These are phyloP conservation scores for Melieria picta DNA, from an alignment of 2,888 invertebrate species.

Conservation along the genomic window DNA sequence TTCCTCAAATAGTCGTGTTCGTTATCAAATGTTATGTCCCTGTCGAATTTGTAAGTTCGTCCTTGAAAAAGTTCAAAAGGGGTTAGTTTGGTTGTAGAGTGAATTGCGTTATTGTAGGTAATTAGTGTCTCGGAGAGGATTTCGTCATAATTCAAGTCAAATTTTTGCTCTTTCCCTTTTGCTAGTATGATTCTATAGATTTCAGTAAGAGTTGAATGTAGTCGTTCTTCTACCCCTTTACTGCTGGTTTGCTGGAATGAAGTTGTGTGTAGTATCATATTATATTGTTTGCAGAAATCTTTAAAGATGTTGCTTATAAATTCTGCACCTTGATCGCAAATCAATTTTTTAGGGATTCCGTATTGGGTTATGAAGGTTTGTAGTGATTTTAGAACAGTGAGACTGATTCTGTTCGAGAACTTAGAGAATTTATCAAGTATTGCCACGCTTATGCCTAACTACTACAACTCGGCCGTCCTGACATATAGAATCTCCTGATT, in stretches of 20 bases:
- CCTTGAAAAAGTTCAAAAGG: neutral
- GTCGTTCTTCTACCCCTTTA: slow-evolving; percentile 19
- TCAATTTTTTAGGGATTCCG: no score
- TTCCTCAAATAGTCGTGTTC: slow-evolving; percentile 13
- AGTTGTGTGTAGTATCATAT: no score
- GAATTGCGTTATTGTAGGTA: neutral
- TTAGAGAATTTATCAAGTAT: no score
- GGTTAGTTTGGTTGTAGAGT: neutral
- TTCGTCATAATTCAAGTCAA: slow-evolving; percentile 25
- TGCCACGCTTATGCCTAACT: no score
- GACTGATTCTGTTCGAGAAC: no score
- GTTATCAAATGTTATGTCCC: slow-evolving; percentile 3
- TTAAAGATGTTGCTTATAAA: no score
- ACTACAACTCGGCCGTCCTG: no score
- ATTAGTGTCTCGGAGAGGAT: slow-evolving; percentile 19
- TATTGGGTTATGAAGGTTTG: no score
- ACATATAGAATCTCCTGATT: no score
- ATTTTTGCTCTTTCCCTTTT: slow-evolving; percentile 15
- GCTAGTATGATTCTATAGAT: slow-evolving; percentile 25
- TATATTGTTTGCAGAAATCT: no score
- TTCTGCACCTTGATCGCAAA: no score
- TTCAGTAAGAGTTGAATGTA: slow-evolving; percentile 32
- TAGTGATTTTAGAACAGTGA: no score
- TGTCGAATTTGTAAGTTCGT: neutral
- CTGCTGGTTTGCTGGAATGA: neutral